These are phyloP conservation scores for Bombyx huttoni DNA, from an alignment of 2,888 invertebrate species.

Conservation along the genomic window DNA sequence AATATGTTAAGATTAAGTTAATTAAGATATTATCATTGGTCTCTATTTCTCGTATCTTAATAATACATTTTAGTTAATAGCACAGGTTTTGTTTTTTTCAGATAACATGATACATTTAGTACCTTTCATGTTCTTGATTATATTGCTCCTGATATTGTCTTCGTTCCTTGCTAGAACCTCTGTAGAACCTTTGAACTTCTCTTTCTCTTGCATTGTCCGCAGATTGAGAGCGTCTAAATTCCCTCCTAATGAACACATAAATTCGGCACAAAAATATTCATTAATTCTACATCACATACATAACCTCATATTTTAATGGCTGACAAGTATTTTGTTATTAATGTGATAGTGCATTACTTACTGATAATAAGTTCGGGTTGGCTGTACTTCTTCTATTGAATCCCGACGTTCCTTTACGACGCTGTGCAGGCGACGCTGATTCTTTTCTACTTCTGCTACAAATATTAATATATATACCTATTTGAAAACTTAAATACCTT, in stretches of 20 bases:
- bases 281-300: too few species aligned
- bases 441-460: conserved; percentile 23
- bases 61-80: too few species aligned
- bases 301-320: too few species aligned
- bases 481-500: not conserved
- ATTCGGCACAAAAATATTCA: not conserved
- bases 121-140: conserved; percentile 1
- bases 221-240: conserved; percentile 39
- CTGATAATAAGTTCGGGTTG: conserved; percentile 58
- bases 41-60: too few species aligned
- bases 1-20: too few species aligned
- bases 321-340: not conserved
- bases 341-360: conserved; percentile 21
- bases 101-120: too few species aligned
- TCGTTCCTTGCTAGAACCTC: conserved; percentile 57
- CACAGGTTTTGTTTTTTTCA: too few species aligned
- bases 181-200: conserved; percentile 56
- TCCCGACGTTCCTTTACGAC: conserved; percentile 53
- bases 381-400: conserved; percentile 43
- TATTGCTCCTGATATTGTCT: conserved; percentile 39
- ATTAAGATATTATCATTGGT: too few species aligned
- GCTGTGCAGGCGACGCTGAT: conserved; percentile 48
- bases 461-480: not conserved
- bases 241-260: conserved; percentile 30
- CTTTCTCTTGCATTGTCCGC: conserved; percentile 41